Evolutionary conservation across 2,797 vertebrate genomes (phyloP), one percentile per base, ranked within the genome.

Genomic region (Helostoma temminkii): DNA sequence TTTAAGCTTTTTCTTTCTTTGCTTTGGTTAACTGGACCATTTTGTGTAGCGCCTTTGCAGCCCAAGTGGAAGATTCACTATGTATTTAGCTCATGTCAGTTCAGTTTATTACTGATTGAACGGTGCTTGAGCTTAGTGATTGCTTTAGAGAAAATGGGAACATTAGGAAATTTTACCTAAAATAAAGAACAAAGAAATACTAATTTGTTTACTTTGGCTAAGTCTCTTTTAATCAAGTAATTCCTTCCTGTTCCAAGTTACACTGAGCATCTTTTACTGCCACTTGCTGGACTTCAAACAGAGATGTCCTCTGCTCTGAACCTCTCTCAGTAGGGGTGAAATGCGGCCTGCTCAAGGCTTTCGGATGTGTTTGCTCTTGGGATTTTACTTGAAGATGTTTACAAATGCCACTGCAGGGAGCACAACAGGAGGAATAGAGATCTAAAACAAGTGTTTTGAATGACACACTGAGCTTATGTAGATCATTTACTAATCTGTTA

Each of bases 311-410:
- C 63, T 6, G 74, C 67, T 60, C 78, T 82, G 58, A 82, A 43
- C 64, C 76, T 75, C 68, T 76, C 83, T 78, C 61, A 74, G 80
- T 61, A 70, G 70, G 79, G 82, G 71, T 70, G 87, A 84, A 81
- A 83, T 78, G 82, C 57, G 50, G 72, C 73, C 59, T n/a, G 69
- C 74, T 52, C 58, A 79, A 82, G 76, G 84, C 79, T 84, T 77
- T 84, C 12, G 48, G 68, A 71, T 62, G 66, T 91, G 89, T 93
- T 92, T 92, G 87, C 89, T 88, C 78, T 86, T 55, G 66, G 88
- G 90, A 92, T 92, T 91, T 89, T 77, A 71, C 84, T 84, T 73
- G 66, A 87, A 87, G 85, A 78, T 90, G 88, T 91, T 91, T 91
- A 87, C 87, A 89, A 89, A 85, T 80, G 87, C 62, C 85, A 66